These are phyloP conservation scores for Gymnopithys bicolor DNA, from an alignment of 2,797 vertebrate species.

Conservation along the genomic window DNA sequence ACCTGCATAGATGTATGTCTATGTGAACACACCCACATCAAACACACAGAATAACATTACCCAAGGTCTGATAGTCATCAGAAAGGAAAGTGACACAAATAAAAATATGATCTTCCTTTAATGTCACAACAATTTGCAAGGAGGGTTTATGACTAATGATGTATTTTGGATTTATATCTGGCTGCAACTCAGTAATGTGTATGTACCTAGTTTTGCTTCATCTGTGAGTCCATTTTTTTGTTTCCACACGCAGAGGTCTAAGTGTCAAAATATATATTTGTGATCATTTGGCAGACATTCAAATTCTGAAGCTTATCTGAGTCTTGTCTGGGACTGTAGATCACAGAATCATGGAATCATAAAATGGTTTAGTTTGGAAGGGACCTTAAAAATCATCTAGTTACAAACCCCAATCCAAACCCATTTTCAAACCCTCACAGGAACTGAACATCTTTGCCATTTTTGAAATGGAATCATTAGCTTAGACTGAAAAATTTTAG, in stretches of 20 bases:
- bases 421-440: background rate
- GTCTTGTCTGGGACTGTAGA: background rate
- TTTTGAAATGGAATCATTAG: background rate
- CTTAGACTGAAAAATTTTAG: background rate
- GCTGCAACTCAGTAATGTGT: background rate
- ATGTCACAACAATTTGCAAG: background rate
- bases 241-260: background rate
- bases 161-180: background rate
- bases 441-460: background rate
- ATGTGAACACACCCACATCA: fast-evolving
- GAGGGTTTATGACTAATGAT: background rate
- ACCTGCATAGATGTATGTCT: fast-evolving
- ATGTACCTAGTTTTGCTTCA: background rate
- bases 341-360: background rate
- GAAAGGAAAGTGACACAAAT: background rate
- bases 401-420: background rate
- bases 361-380: background rate
- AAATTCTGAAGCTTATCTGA: background rate
- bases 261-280: background rate
- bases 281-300: background rate
- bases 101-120: background rate
- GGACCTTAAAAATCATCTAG: background rate
- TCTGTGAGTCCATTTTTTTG: background rate
- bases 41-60: background rate
- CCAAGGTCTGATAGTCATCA: background rate